Evolutionary conservation across 1,140 invertebrate genomes (phyloP).

Genomic region (Sitodiplosis mosellana): DNA sequence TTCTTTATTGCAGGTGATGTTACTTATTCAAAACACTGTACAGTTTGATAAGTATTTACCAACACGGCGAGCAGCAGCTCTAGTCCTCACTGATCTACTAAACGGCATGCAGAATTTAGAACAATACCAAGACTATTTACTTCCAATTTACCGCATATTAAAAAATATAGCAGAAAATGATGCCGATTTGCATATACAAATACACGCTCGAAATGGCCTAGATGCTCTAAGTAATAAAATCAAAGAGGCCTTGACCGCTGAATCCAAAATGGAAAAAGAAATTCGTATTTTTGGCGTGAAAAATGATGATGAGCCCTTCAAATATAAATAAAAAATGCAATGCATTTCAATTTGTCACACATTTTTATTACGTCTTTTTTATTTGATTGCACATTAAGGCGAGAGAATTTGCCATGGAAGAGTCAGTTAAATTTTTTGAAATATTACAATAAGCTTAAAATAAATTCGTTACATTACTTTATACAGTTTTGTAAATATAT

Average conservation of each 20-base stretch:
- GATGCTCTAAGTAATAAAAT: constrained; percentile 48
- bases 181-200: constrained; percentile 39
- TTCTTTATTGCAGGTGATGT: constrained; percentile 34
- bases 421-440: no score
- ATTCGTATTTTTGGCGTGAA: constrained; percentile 30
- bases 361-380: no score
- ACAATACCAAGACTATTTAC: constrained; percentile 38
- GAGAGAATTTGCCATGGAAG: no score
- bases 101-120: constrained; percentile 43
- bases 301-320: constrained; percentile 3
- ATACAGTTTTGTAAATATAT: no score
- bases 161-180: constrained; percentile 40
- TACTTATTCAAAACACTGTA: constrained; percentile 39
- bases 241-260: constrained; percentile 33
- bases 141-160: constrained; percentile 42
- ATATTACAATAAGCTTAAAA: neutral
- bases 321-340: no score
- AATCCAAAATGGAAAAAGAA: constrained; percentile 34
- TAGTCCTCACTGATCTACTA: constrained; percentile 46
- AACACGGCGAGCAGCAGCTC: constrained; percentile 48
- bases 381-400: no score
- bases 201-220: constrained; percentile 49
- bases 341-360: no score
- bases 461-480: neutral
- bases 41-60: constrained; percentile 39